Conservation (phyloP, 2,888 invertebrate genomes). For the Lithophane ornitopus region DNA sequence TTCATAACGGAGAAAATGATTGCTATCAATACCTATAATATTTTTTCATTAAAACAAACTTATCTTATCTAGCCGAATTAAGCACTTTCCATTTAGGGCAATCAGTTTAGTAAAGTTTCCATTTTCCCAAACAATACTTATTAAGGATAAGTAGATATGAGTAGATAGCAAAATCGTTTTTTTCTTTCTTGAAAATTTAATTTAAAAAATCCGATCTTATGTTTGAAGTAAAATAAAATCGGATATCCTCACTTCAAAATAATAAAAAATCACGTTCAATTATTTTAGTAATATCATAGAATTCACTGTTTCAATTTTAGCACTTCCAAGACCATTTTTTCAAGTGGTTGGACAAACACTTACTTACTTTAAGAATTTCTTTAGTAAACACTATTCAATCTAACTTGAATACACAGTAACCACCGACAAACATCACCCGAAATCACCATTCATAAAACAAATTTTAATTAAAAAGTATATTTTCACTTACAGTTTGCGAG, state of each 20-base stretch:
- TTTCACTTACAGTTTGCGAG: slow-evolving; percentile 65
- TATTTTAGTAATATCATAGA: background rate
- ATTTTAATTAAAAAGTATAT: background rate
- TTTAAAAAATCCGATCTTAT: background rate
- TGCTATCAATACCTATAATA: slow-evolving; percentile 20
- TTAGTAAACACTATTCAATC: background rate
- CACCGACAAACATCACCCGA: background rate
- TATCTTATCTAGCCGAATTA: slow-evolving; percentile 40
- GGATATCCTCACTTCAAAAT: background rate
- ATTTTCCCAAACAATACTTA: too few species aligned
- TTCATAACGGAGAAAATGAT: background rate
- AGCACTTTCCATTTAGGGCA: slow-evolving; percentile 21
- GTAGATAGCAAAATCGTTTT: background rate
- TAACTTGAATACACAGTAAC: background rate
- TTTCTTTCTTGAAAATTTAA: background rate
- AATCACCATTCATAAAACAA: background rate
- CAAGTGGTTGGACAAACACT: slow-evolving; percentile 6
- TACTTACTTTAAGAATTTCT: background rate
- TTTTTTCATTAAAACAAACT: slow-evolving; percentile 25
- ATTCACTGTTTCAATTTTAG: slow-evolving; percentile 1
- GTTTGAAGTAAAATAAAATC: background rate
- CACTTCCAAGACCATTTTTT: background rate
- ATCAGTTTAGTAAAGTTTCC: background rate
- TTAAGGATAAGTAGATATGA: background rate
- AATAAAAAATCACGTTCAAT: background rate